Base-by-base conservation (phyloP, 53 echinoderm and acorn worm genomes). In the Paelopatides confundens region DNA sequence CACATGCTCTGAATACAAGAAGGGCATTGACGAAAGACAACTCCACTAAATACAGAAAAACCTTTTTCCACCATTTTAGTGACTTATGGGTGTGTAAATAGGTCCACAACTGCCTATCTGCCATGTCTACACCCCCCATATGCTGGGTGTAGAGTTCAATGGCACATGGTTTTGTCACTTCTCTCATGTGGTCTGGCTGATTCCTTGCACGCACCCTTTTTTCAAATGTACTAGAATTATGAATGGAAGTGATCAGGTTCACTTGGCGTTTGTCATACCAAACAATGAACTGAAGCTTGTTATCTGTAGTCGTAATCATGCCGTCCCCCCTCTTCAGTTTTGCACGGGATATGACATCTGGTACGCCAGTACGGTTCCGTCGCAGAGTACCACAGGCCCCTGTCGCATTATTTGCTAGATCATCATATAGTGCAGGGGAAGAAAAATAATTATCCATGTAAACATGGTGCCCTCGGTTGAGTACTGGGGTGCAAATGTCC, bases 21-120 rank as follows among this genome's bases (percentile, higher is more conserved):
- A 81, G 24, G 31, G 81, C 51, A 81, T 81, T 81, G 3, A 49
- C 29, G 31, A 79, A 79, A 21, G 24, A 31, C 54, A 53, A 11
- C 48, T 81, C 81, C 29, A 81, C 18, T 3, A 53, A 21, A 53
- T 81, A 81, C 0, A 81, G 30, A 30, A 53, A 28, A 23, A 53
- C 58, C 48, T 81, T 81, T 31, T 81, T 81, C 81, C 81, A 81
- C 81, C 81, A 81, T 81, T 81, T 81, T 5, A 81, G 30, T 4
- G 54, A 81, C 33, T 81, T 51, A 27, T 81, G 81, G 23, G 32
- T 51, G 17, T 81, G 81, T 13, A 53, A 81, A 81, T 31, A 81
- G 54, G 24, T 81, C 81, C 81, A 81, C 26, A 81, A 51, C 15
- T 35, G 24, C 32, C 81, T 50, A 17, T 81, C 81, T 28, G 54